phyloP scores from a whole-genome alignment of 2,797 vertebrate genomes.

The Clarias platycephalus region DNA sequence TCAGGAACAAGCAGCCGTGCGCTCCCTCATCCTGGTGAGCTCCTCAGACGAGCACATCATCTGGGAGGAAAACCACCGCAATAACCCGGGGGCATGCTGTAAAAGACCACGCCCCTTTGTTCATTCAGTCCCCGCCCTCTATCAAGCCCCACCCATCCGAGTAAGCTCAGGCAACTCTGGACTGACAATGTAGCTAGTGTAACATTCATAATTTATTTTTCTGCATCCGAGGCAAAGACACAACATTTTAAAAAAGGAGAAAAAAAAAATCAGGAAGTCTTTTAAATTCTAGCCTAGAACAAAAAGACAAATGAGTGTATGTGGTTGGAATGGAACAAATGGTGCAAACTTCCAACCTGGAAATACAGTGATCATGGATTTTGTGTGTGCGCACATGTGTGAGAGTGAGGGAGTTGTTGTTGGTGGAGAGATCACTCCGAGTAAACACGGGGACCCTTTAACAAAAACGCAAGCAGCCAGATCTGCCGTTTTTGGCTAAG shows the following conservation, averaged over 20 bases:
- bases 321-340: conserved; percentile 3
- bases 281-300: conserved; percentile 70
- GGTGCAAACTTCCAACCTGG: conserved; percentile 22
- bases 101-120: conserved; percentile 58
- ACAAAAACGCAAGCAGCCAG: conserved; percentile 47
- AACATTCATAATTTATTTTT: conserved; percentile 97
- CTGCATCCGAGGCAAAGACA: conserved; percentile 74
- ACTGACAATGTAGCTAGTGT: conserved; percentile 90
- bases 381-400: not conserved
- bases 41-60: conserved; percentile 45
- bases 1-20: conserved; percentile 91
- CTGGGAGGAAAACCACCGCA: conserved; percentile 82
- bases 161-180: conserved; percentile 92
- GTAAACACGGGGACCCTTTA: conserved; percentile 22
- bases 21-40: conserved; percentile 93
- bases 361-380: conserved; percentile 25
- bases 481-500: conserved; percentile 46
- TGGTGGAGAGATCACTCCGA: conserved; percentile 36
- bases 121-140: conserved; percentile 53
- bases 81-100: conserved; percentile 79
- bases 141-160: conserved; percentile 45
- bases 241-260: conserved; percentile 52
- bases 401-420: conserved; percentile 25
- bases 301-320: conserved; percentile 48
- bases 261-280: conserved; percentile 77